Conservation (phyloP, 2,888 invertebrate genomes). For the Aphelenchoides bicaudatus region DNA sequence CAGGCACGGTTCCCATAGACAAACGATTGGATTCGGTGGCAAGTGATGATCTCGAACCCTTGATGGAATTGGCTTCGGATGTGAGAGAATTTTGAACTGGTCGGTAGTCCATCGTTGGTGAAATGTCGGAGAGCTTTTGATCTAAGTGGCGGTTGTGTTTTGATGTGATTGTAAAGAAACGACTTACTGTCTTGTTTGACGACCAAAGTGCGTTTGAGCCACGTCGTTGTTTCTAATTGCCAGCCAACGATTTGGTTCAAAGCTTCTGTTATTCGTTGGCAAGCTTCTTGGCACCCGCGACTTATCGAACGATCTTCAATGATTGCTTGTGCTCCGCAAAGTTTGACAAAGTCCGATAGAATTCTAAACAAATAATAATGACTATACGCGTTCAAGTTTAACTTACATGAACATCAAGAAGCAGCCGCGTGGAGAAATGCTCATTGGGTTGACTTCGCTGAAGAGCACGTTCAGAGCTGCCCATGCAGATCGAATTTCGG, state of each 20-base stretch:
- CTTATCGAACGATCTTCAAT: constrained; percentile 70
- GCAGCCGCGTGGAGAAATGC: constrained; percentile 72
- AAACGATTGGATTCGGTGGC: constrained; percentile 24
- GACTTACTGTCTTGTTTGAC: constrained; percentile 51
- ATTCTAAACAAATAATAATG: constrained; percentile 63
- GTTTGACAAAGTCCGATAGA: constrained; percentile 77
- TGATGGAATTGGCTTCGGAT: constrained; percentile 38
- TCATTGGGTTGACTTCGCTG: constrained; percentile 66
- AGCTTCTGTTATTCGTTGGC: constrained; percentile 72
- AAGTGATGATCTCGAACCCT: constrained; percentile 43
- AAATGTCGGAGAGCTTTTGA: constrained; percentile 33
- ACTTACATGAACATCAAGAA: constrained; percentile 72
- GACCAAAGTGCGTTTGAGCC: constrained; percentile 67
- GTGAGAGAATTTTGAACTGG: constrained; percentile 19
- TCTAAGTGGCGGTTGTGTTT: constrained; percentile 21
- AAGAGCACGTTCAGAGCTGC: constrained; percentile 72
- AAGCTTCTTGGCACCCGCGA: constrained; percentile 63
- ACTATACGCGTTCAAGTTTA: neutral
- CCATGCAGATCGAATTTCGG: constrained; percentile 76
- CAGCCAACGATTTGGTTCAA: constrained; percentile 80
- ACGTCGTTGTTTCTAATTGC: constrained; percentile 83
- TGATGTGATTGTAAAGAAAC: neutral
- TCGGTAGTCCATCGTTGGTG: constrained; percentile 29
- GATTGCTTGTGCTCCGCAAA: constrained; percentile 62
- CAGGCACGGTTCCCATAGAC: constrained; percentile 22